phyloP scores from a whole-genome alignment of 35 echinoderm and acorn worm genomes.

The Ptychodera flava region DNA sequence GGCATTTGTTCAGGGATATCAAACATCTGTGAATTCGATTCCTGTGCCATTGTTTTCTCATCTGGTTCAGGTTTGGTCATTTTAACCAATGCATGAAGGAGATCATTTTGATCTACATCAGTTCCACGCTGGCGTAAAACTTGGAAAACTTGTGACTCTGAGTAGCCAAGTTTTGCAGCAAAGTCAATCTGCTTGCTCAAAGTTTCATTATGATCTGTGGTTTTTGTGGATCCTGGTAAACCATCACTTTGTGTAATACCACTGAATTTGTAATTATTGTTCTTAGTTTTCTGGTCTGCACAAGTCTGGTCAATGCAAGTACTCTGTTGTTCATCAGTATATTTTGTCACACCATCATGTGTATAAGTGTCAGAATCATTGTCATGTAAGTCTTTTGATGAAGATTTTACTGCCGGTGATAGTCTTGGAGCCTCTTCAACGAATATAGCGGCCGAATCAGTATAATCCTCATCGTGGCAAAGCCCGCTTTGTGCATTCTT shows the following conservation, averaged over 20 bases:
- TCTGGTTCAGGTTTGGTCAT: background rate
- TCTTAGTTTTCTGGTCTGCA: too few species aligned
- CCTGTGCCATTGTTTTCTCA: background rate
- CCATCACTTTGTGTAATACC: too few species aligned
- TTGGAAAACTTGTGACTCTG: constrained; percentile 28
- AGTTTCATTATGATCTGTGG: too few species aligned
- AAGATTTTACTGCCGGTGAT: background rate
- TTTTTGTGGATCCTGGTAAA: too few species aligned
- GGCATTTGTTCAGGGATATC: background rate
- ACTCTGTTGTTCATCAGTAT: too few species aligned
- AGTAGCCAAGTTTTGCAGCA: constrained; percentile 56
- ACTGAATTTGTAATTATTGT: too few species aligned
- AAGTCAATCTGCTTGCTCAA: background rate
- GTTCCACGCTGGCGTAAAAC: constrained; percentile 43
- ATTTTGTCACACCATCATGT: background rate
- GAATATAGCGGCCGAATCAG: background rate
- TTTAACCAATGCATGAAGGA: constrained; percentile 36
- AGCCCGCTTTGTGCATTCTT: too few species aligned
- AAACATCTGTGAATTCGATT: constrained; percentile 3
- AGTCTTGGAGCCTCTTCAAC: too few species aligned
- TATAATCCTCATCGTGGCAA: background rate
- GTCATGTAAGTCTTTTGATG: background rate
- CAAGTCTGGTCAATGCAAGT: too few species aligned
- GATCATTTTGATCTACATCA: constrained; percentile 37
- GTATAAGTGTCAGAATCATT: background rate